Evolutionary conservation across 2,888 invertebrate genomes (phyloP).

Genomic region (Hemithea aestivaria): DNA sequence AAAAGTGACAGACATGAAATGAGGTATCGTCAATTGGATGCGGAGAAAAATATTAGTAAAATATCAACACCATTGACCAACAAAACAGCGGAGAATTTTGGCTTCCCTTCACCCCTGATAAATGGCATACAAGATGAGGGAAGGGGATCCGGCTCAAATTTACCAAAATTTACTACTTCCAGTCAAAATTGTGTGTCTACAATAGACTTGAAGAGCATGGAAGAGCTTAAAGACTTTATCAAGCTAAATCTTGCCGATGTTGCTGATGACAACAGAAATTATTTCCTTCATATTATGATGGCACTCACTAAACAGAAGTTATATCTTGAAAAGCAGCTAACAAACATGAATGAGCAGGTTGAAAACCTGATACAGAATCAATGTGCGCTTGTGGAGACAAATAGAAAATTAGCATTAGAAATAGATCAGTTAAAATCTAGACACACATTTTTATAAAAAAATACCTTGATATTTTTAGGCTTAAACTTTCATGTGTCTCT

Average conservation of each 20-base stretch:
- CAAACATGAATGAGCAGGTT: slow-evolving; percentile 53
- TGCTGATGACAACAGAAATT: slow-evolving; percentile 63
- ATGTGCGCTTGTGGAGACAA: slow-evolving; percentile 67
- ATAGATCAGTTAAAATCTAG: slow-evolving; percentile 64
- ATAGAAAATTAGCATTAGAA: slow-evolving; percentile 68
- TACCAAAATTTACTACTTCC: slow-evolving; percentile 23
- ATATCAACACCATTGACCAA: slow-evolving; percentile 63
- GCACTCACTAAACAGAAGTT: slow-evolving; percentile 69
- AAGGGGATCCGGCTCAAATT: slow-evolving; percentile 36
- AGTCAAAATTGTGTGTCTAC: slow-evolving; percentile 20
- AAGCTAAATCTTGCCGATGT: slow-evolving; percentile 59
- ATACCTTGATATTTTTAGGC: background rate
- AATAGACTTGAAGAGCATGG: slow-evolving; percentile 44
- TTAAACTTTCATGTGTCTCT: too few relatives aligned
- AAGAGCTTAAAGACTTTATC: slow-evolving; percentile 68
- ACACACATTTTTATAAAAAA: slow-evolving; percentile 31
- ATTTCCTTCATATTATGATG: slow-evolving; percentile 72
- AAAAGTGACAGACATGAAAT: slow-evolving; percentile 51
- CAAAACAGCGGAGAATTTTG: slow-evolving; percentile 46
- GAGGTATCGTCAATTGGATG: slow-evolving; percentile 45
- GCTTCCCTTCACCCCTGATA: slow-evolving; percentile 50
- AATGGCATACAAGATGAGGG: slow-evolving; percentile 52
- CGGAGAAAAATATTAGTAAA: slow-evolving; percentile 60
- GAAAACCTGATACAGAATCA: slow-evolving; percentile 56
- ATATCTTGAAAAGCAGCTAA: slow-evolving; percentile 64